Evolutionary conservation across 1,140 invertebrate species (phyloP).

Genomic region (Hyposmocoma kahamanoa): DNA sequence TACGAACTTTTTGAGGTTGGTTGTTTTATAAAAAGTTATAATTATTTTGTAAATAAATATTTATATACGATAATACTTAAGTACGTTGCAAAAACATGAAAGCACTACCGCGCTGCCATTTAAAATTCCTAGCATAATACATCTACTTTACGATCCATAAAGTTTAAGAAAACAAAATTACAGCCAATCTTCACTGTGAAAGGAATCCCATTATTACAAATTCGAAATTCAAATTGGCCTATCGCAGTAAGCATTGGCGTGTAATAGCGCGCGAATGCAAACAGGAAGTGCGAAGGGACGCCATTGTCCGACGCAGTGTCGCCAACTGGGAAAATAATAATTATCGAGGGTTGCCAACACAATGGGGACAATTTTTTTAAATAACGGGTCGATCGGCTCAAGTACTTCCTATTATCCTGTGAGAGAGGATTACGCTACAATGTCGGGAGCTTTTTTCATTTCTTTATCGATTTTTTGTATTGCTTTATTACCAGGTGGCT

Average conservation of each 20-base stretch:
- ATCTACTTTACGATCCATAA: too few species aligned
- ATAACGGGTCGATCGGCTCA: conserved; percentile 66
- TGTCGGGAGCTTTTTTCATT: conserved; percentile 40
- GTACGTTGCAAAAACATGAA: too few species aligned
- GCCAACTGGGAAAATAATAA: conserved; percentile 72
- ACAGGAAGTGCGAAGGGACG: conserved; percentile 62
- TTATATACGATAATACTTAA: too few species aligned
- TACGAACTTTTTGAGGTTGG: too few species aligned
- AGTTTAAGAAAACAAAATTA: conserved; percentile 47
- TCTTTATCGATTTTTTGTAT: conserved; percentile 25
- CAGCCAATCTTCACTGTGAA: conserved; percentile 37
- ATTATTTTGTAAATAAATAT: too few species aligned
- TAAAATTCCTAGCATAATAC: too few species aligned
- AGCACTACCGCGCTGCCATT: too few species aligned
- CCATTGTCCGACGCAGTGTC: conserved; percentile 64
- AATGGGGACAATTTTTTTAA: conserved; percentile 50
- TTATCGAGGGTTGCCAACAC: conserved; percentile 59
- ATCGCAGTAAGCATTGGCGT: conserved; percentile 58
- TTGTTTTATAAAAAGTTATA: too few species aligned
- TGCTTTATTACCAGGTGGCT: conserved; percentile 43
- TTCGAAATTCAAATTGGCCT: conserved; percentile 68
- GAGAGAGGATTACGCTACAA: conserved; percentile 55
- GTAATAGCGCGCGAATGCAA: conserved; percentile 70
- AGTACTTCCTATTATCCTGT: conserved; percentile 64
- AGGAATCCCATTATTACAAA: conserved; percentile 49